Evolutionary conservation across 2,888 invertebrate genomes (phyloP), one percentile per base, ranked within the genome.

Genomic region (Xestia c-nigrum): DNA sequence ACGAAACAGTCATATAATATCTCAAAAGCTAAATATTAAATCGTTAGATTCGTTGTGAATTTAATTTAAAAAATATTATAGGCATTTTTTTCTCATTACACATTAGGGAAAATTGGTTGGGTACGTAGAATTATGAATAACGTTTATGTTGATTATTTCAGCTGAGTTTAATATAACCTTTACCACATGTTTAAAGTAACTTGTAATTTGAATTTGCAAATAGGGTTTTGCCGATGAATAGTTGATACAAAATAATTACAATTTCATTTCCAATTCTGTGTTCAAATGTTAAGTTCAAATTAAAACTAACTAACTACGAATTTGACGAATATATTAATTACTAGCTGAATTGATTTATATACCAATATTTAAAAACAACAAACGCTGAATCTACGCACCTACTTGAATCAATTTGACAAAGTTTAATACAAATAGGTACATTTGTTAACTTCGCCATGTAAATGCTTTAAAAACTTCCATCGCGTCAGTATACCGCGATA

Each of bases 401-500:
- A 14, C 19, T 6, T 19, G 5, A 69, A 66, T 76, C 52, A 81
- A 66, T 76, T 69, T 50, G 14, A 10, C 19, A 14, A 55, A 74
- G 24, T 83, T 74, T 14, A 38, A 74, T 71, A 46, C 57, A 70
- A 46, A 73, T 63, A 19, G 14, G 57, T 57, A 24, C 14, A 14
- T 24, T 24, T 59, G 24, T 59, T 46, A 46, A n/a, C 24, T 55
- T 50, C 19, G 40, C 24, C 24, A 52, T 38, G n/a, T 52, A 59
- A 21, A 63, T 67, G 47, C 64, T 72, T 86, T 78, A 55, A 70
- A 69, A 83, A 78, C 52, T 74, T 83, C 21, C 12, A 63, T 12
- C 52, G 52, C 50, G 31, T 57, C 55, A 38, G 50, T 50, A 43
- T 24, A 52, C 12, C 31, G 3, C 55, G 46, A 38, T 40, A 63